Percentiles rank a stretch among this genome's conserved stretches.
phyloP scores from a whole-genome alignment of 2,888 invertebrate genomes.

The Parnassius mnemosyne region DNA sequence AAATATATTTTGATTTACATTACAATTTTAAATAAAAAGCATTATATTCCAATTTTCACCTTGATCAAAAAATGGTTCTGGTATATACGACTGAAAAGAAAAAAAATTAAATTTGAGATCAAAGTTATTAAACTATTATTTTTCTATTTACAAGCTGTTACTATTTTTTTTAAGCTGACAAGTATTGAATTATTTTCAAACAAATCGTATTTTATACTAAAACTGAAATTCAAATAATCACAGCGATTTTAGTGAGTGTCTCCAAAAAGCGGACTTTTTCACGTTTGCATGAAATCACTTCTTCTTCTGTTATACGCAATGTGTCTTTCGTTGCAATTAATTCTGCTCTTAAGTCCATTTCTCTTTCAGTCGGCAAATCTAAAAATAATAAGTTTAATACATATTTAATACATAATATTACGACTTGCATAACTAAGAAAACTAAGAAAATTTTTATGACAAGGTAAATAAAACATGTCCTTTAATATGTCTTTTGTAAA shows the following conservation, averaged over 20 bases:
- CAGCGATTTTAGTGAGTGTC: conserved; percentile 66
- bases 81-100: conserved; percentile 63
- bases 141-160: too few species aligned
- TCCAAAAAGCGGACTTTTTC: conserved; percentile 72
- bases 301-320: conserved; percentile 64
- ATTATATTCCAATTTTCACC: conserved; percentile 38
- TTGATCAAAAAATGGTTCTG: conserved; percentile 51
- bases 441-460: too few species aligned
- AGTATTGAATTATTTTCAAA: neutral
- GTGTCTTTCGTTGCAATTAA: conserved; percentile 69
- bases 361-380: conserved; percentile 69
- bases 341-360: conserved; percentile 71
- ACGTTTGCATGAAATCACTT: conserved; percentile 58
- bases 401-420: neutral
- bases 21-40: conserved; percentile 6
- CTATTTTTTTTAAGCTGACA: too few species aligned
- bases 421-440: too few species aligned
- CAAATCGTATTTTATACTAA: neutral
- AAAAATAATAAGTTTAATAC: conserved; percentile 25
- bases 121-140: too few species aligned
- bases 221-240: conserved; percentile 39
- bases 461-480: too few species aligned
- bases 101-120: conserved; percentile 28
- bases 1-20: conserved; percentile 33
- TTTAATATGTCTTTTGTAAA: too few species aligned